These are phyloP conservation scores for Bryconaethiops microstoma DNA, from an alignment of 2,797 vertebrate genomes.

Conservation along the genomic window DNA sequence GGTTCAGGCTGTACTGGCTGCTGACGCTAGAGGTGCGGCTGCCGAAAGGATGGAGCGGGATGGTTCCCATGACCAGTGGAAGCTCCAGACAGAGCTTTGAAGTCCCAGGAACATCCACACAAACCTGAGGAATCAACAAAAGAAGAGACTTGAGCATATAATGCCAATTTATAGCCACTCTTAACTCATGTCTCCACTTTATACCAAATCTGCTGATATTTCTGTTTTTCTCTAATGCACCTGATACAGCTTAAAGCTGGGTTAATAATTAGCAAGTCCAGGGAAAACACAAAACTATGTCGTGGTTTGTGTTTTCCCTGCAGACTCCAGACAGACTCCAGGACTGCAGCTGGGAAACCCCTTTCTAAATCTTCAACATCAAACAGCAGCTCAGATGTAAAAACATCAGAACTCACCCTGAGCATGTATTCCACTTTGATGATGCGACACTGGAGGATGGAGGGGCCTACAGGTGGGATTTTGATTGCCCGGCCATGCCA, in stretches of 20 bases:
- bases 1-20: slow-evolving; percentile 88
- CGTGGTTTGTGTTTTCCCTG: too few relatives aligned
- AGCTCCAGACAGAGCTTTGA: slow-evolving; percentile 93
- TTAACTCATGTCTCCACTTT: background rate
- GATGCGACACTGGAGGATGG: slow-evolving; percentile 93
- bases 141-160: background rate
- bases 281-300: background rate
- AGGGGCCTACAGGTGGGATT: slow-evolving; percentile 93
- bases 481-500: slow-evolving; percentile 93
- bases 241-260: background rate
- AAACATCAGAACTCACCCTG: slow-evolving; percentile 77
- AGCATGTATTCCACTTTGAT: slow-evolving; percentile 93
- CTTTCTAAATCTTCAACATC: background rate
- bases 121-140: slow-evolving; percentile 77
- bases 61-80: slow-evolving; percentile 93
- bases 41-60: slow-evolving; percentile 90
- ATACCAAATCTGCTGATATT: background rate
- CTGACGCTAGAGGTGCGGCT: slow-evolving; percentile 91
- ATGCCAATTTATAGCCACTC: background rate
- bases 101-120: slow-evolving; percentile 90
- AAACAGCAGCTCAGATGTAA: background rate
- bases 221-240: background rate
- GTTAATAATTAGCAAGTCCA: background rate
- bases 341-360: background rate
- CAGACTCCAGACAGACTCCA: background rate